Evolutionary conservation across 2,888 invertebrate species (phyloP), one percentile per base, ranked within the genome.

Genomic region (Phyllotreta cruciferae): DNA sequence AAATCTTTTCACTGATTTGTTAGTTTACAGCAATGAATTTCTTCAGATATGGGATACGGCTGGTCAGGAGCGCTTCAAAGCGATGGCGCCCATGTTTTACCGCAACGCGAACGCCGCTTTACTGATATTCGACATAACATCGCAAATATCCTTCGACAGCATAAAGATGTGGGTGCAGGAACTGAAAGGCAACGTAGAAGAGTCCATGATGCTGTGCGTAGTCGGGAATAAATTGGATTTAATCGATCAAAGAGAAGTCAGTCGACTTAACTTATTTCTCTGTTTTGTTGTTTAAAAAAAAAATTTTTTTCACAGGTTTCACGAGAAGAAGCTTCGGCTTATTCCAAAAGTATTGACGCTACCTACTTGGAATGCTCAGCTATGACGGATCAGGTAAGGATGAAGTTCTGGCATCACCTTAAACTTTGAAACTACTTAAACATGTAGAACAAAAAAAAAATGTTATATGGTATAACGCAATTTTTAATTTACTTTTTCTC

Each of bases 41-140:
- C 64, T 65, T 57, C 81, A 93, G 88, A 89, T 94, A 3, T 94
- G 94, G 94, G 94, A 94, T 80, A 94, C 94, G 0, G 93, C 94
- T 0, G 94, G 94, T 0, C 93, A 94, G 77, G 94, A 94, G 80
- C 80, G 93, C 54, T 96, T 94, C 79, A 86, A 92, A 64, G 90
- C 96, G 0, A 95, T 96, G 90, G 94, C 94, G 0, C 96, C 96
- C 6, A 94, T 96, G 93, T 96, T 96, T 79, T 96, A 96, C 78
- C 84, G 96, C 56, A 94, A 94, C 77, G 92, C 95, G 0, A 94
- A 94, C 79, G 94, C 93, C 0, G 96, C 96, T 0, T 84, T 96
- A 53, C 82, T 96, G 52, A 90, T 95, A 0, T 96, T 91, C 77
- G 96, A 96, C 79, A 87, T 96, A 66, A 91, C 94, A 2, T 88